phyloP scores from a whole-genome alignment of 2,113 vertebrate genomes.

The Sialia sialis region DNA sequence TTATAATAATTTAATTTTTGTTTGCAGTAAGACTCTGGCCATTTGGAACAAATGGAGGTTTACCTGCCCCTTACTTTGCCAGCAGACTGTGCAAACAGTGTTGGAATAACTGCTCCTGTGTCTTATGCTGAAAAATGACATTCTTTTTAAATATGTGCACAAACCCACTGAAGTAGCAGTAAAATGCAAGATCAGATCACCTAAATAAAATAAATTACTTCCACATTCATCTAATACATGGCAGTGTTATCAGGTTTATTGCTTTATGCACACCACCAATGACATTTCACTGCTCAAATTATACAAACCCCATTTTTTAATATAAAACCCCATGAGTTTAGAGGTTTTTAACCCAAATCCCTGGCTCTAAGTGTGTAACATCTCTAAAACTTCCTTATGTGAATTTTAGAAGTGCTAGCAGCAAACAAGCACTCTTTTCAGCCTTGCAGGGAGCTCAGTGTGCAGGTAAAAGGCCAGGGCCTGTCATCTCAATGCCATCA shows the following conservation, averaged over 20 bases:
- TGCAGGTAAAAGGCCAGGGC: constrained; percentile 75
- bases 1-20: background rate
- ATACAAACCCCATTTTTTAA: background rate
- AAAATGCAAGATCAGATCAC: background rate
- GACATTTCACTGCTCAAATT: background rate
- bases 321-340: background rate
- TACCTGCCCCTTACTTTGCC: background rate
- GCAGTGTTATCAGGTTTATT: background rate
- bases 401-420: background rate
- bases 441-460: constrained; percentile 57
- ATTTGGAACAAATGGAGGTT: background rate
- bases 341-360: background rate
- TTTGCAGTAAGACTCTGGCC: background rate
- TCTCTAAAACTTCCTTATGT: background rate
- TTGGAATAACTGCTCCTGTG: background rate
- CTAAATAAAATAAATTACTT: background rate
- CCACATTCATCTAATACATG: background rate
- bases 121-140: background rate
- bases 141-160: background rate
- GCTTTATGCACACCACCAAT: background rate
- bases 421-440: background rate
- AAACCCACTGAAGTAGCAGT: background rate
- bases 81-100: background rate
- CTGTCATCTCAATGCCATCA: constrained; percentile 80
- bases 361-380: background rate